phyloP scores from a whole-genome alignment of 2,113 vertebrate genomes.

The Pseudorhombus dupliciocellatus region DNA sequence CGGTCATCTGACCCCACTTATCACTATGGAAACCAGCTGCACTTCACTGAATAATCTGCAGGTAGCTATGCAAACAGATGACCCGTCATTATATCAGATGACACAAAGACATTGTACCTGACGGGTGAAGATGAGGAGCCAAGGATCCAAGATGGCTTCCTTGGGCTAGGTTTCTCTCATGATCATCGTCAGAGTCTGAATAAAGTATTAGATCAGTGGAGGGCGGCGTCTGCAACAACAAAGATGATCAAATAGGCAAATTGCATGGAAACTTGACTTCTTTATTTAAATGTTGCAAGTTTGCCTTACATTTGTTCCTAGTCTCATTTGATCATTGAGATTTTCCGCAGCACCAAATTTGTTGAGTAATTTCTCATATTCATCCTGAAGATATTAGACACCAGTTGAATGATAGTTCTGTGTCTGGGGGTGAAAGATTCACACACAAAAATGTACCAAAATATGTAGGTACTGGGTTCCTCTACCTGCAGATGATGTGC shows the following conservation, averaged over 20 bases:
- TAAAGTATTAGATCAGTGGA: slow-evolving; percentile 42
- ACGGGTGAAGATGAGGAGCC: slow-evolving; percentile 19
- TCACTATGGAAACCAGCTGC: slow-evolving; percentile 40
- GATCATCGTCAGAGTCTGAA: slow-evolving; percentile 35
- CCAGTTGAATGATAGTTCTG: neutral
- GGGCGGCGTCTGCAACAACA: slow-evolving; percentile 48
- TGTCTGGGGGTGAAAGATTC: neutral
- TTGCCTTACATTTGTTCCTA: slow-evolving; percentile 69
- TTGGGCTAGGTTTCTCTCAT: slow-evolving; percentile 26
- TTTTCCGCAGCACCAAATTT: slow-evolving; percentile 76
- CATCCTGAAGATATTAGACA: slow-evolving; percentile 64
- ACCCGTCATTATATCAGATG: slow-evolving; percentile 50
- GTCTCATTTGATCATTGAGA: slow-evolving; percentile 72
- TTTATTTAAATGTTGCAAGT: neutral
- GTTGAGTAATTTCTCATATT: slow-evolving; percentile 79
- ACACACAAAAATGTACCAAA: neutral
- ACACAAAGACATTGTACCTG: slow-evolving; percentile 45
- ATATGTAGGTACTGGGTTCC: neutral
- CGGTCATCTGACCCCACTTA: slow-evolving; percentile 39
- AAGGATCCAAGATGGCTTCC: slow-evolving; percentile 39
- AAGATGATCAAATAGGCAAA: neutral
- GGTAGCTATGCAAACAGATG: slow-evolving; percentile 16
- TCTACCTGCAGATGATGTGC: slow-evolving; percentile 82
- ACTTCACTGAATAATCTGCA: slow-evolving; percentile 28
- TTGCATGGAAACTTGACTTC: neutral